These are phyloP conservation scores for Cyanoderma ruficeps DNA, from an alignment of 2,113 vertebrate species.

Conservation along the genomic window DNA sequence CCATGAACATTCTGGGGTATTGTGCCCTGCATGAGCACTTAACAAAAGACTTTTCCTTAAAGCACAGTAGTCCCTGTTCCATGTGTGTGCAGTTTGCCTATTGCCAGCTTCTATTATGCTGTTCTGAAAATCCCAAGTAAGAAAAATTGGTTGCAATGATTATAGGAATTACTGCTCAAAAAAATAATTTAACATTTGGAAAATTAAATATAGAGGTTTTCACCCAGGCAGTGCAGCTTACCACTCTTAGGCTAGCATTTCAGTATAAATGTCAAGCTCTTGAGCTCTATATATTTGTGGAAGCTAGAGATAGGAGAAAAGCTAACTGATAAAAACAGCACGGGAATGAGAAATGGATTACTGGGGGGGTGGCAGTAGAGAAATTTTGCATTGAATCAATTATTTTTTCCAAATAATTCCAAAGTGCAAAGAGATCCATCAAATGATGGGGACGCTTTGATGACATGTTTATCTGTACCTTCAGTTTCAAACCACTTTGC, in stretches of 20 bases:
- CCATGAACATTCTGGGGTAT: background rate
- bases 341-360: background rate
- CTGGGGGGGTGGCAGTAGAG: fast-evolving
- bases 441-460: background rate
- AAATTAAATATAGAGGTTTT: conserved; percentile 13
- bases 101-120: background rate
- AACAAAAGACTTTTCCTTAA: background rate
- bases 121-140: background rate
- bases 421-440: background rate
- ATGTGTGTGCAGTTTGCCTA: background rate
- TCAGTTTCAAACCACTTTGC: background rate
- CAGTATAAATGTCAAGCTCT: background rate
- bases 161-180: background rate
- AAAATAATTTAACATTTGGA: background rate
- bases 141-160: background rate
- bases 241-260: background rate
- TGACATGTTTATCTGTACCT: background rate
- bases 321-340: background rate
- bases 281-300: background rate
- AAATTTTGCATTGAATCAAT: background rate
- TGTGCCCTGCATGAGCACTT: background rate
- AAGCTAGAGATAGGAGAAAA: background rate
- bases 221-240: background rate
- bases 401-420: background rate
- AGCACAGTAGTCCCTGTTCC: background rate